Evolutionary conservation across 2,113 vertebrate species (phyloP).

Genomic region (Brachypteracias leptosomus): DNA sequence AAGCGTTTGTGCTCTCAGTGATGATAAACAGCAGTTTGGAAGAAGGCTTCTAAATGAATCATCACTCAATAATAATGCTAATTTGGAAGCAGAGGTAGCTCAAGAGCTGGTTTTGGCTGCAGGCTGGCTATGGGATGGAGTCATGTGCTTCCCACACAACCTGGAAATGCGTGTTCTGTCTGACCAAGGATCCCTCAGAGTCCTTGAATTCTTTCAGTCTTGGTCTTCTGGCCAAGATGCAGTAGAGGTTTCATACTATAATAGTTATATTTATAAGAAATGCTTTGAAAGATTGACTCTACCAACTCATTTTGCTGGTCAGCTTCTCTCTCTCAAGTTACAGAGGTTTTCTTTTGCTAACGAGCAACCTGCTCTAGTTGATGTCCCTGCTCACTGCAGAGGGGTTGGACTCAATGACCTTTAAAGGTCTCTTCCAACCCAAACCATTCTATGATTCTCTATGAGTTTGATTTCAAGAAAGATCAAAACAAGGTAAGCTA

Average conservation of each 20-base stretch:
- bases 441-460: not conserved
- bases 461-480: not conserved
- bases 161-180: not conserved
- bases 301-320: not conserved
- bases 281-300: not conserved
- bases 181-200: not conserved
- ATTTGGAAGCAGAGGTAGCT: not conserved
- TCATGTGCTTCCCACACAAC: not conserved
- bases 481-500: not conserved
- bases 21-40: slow-evolving; percentile 32
- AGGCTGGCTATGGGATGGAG: not conserved
- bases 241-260: not conserved
- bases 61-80: not conserved
- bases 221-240: not conserved
- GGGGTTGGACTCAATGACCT: not conserved
- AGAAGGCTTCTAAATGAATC: slow-evolving; percentile 1
- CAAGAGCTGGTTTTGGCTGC: not conserved
- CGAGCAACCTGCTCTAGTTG: not conserved
- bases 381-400: not conserved
- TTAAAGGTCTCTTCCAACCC: not conserved
- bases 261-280: not conserved
- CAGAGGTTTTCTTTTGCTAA: not conserved
- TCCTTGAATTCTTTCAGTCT: not conserved
- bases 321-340: not conserved
- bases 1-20: not conserved